Percentiles rank a stretch among this genome's conserved stretches.
Evolutionary conservation across 2,888 invertebrate species (phyloP).

Genomic region (Catocala sponsa): DNA sequence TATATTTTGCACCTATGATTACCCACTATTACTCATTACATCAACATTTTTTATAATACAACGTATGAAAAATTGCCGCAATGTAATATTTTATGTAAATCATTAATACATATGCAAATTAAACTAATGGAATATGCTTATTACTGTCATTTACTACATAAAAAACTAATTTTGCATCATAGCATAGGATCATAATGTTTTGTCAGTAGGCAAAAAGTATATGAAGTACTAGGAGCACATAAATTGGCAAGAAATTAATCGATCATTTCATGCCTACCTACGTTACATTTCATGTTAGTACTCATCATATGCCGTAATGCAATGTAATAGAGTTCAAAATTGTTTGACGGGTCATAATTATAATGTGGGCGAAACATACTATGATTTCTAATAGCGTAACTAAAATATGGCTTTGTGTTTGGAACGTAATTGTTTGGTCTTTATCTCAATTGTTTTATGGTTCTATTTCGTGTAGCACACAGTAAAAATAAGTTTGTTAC

Average conservation of each 20-base stretch:
- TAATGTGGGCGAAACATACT: constrained; percentile 33
- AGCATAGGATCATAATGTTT: no score
- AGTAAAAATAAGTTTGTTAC: constrained; percentile 2
- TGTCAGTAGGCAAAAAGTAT: constrained; percentile 43
- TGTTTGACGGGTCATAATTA: constrained; percentile 25
- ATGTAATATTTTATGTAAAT: not conserved
- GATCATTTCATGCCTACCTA: constrained; percentile 35
- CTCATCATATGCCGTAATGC: constrained; percentile 34
- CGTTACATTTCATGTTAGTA: constrained; percentile 27
- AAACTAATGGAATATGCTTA: not conserved
- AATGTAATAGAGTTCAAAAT: constrained; percentile 26
- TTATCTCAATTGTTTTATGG: not conserved
- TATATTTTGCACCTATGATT: no score
- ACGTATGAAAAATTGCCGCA: not conserved
- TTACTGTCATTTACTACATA: not conserved
- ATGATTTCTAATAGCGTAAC: constrained; percentile 45
- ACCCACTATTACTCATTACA: no score
- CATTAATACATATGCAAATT: not conserved
- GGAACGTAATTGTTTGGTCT: constrained; percentile 1
- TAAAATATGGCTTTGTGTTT: constrained; percentile 24
- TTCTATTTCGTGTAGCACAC: constrained; percentile 14
- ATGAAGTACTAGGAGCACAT: constrained; percentile 54
- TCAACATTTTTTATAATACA: no score
- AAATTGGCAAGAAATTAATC: constrained; percentile 50
- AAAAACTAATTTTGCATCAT: not conserved